Evolutionary conservation across 1,140 invertebrate species (phyloP).

Genomic region (Goniozus legneri): DNA sequence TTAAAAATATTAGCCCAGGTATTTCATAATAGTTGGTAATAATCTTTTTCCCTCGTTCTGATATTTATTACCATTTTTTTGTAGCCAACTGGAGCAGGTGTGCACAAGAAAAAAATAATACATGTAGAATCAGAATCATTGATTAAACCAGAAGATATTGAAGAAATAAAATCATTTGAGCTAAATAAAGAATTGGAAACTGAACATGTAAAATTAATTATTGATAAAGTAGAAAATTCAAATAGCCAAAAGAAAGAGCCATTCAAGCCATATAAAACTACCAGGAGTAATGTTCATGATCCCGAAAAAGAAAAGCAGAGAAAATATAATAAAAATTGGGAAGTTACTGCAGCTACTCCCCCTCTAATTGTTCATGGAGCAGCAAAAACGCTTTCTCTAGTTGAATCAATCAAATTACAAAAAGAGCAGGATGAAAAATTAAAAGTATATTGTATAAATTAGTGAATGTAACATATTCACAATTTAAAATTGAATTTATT

Average conservation of each 20-base stretch:
- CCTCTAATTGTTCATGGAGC: constrained; percentile 54
- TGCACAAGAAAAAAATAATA: constrained; percentile 60
- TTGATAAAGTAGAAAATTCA: constrained; percentile 56
- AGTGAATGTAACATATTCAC: constrained; percentile 7
- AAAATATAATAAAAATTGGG: constrained; percentile 63
- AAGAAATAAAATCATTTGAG: constrained; percentile 54
- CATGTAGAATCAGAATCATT: constrained; percentile 54
- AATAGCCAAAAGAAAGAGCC: constrained; percentile 37
- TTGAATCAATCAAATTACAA: constrained; percentile 60
- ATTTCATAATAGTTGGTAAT: neutral
- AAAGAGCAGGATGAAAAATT: constrained; percentile 46
- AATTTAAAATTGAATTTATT: constrained; percentile 11
- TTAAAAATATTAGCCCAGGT: constrained; percentile 64
- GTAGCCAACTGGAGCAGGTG: constrained; percentile 52
- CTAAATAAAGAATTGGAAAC: constrained; percentile 17
- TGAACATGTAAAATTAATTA: constrained; percentile 59
- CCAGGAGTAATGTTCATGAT: constrained; percentile 61
- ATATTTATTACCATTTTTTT: constrained; percentile 9
- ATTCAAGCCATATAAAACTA: constrained; percentile 66
- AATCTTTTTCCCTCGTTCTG: too few species aligned
- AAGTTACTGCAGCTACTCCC: constrained; percentile 68
- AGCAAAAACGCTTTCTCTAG: constrained; percentile 55
- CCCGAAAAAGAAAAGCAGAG: constrained; percentile 60
- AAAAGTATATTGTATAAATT: constrained; percentile 31
- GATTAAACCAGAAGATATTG: constrained; percentile 61